Base-by-base conservation (phyloP, 2,797 vertebrate species). In the Phalloptychus januarius region DNA sequence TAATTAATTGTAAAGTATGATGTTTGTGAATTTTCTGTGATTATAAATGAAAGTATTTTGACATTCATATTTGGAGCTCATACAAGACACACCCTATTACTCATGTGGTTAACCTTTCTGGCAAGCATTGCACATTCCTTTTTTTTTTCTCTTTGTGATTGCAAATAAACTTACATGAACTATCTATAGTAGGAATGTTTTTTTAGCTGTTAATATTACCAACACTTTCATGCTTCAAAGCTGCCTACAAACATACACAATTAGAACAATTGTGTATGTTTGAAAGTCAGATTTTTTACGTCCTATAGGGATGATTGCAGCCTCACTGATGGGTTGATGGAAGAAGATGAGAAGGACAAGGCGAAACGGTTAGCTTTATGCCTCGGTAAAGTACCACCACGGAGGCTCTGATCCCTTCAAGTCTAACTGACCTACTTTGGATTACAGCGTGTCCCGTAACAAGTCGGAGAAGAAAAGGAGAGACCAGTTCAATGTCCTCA, bases 321-420 rank as follows among this genome's bases (percentile, higher is more conserved):
- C 95, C 97, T 99, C 95, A 98, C 99, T 95, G 98, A 99, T 96
- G 98, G 97, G 83, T 96, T 98, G 95, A 96, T 98, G 96, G 98
- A 99, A 95, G 98, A 99, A 95, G 98, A 99, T 97, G 98, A 99
- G 93, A 98, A 98, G 94, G 98, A 99, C 95, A 99, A 98, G 95
- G 97, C 98, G 72, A 99, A 99, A 96, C 97, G 98, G 98, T 98
- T 77, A 91, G 91, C 20, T 33, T 46, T 38, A 72, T 45, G 0
- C 8, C 44, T n/a, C 36, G 15, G 28, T n/a, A 10, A 67, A 38
- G 38, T 36, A 8, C 25, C 38, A 70, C 12, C 61, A 65, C 23
- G 18, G 18, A 36, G 8, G 36, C 67, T 38, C 67, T 16, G 25
- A 45, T 70, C n/a, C 15, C 42, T 4, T 18, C 67, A 44, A n/a